Evolutionary conservation across 92 coral and sea anemone genomes (phyloP).

Genomic region (Bergia sp.): DNA sequence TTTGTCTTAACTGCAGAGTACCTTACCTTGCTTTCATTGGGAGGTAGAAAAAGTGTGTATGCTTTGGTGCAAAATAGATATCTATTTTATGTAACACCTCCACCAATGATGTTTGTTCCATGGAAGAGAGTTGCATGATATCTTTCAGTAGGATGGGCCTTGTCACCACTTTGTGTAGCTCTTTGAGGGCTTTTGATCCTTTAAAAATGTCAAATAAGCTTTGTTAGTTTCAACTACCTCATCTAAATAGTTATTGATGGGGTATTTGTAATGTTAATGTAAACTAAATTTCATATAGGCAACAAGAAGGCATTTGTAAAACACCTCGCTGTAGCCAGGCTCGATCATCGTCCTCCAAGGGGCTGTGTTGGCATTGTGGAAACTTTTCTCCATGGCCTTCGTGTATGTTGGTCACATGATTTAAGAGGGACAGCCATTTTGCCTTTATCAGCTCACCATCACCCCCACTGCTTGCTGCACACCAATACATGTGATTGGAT

Average conservation of each 20-base stretch:
- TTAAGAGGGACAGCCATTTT: slow-evolving; percentile 50
- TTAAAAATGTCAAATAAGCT: background rate
- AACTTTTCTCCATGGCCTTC: slow-evolving; percentile 48
- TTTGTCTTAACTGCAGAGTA: too few species aligned
- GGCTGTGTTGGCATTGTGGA: slow-evolving; percentile 43
- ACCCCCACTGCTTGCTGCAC: slow-evolving; percentile 58
- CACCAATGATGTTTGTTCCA: slow-evolving; percentile 55
- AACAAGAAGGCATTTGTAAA: background rate
- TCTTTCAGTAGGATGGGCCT: slow-evolving; percentile 43
- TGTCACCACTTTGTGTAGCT: slow-evolving; percentile 44
- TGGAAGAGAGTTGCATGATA: slow-evolving; percentile 36
- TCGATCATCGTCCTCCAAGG: slow-evolving; percentile 17
- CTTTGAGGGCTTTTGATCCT: slow-evolving; percentile 56
- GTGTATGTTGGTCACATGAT: slow-evolving; percentile 47
- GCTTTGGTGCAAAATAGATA: slow-evolving; percentile 58
- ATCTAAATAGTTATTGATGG: background rate
- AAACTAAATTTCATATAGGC: background rate
- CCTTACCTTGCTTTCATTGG: slow-evolving; percentile 61
- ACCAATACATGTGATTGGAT: slow-evolving; percentile 60
- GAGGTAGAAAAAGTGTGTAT: slow-evolving; percentile 57
- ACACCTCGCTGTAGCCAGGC: slow-evolving; percentile 15
- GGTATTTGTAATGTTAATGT: background rate
- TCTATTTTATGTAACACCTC: slow-evolving; percentile 55
- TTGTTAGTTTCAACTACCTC: background rate
- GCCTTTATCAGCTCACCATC: slow-evolving; percentile 54